Percentiles rank a stretch among this genome's conserved stretches.
Evolutionary conservation across 2,888 invertebrate species (phyloP).

Genomic region (Lacanobia wlatinum): DNA sequence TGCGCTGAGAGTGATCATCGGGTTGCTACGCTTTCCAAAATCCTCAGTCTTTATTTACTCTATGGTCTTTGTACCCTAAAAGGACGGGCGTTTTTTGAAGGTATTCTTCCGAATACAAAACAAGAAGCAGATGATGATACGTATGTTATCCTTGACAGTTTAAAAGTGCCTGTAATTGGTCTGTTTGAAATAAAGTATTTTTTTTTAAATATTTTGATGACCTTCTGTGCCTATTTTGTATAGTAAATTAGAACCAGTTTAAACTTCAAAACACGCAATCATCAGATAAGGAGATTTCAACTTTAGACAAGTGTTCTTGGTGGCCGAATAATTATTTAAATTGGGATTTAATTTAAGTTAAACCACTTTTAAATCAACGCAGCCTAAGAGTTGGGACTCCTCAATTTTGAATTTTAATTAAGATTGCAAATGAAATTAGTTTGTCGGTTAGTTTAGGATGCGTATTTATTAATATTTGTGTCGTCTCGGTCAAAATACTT

Average conservation of each 20-base stretch:
- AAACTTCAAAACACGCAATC: conserved; percentile 44
- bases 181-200: no score
- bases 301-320: conserved; percentile 48
- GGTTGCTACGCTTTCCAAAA: no score
- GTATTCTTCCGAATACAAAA: no score
- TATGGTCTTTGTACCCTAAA: no score
- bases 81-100: no score
- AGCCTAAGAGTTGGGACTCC: conserved; percentile 16
- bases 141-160: no score
- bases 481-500: neutral
- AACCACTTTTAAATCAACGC: conserved; percentile 41
- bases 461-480: neutral
- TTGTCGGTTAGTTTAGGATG: neutral
- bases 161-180: no score
- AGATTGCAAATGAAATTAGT: conserved; percentile 45
- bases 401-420: conserved; percentile 55
- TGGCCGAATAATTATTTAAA: conserved; percentile 56
- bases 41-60: no score
- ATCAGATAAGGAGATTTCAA: conserved; percentile 40
- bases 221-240: neutral
- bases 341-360: conserved; percentile 58
- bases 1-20: no score
- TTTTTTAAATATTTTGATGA: fast-evolving
- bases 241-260: conserved; percentile 23
- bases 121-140: no score